Percentiles rank a stretch among this genome's conserved stretches.
phyloP scores from a whole-genome alignment of 2,113 vertebrate species.

The Nibea coibor region DNA sequence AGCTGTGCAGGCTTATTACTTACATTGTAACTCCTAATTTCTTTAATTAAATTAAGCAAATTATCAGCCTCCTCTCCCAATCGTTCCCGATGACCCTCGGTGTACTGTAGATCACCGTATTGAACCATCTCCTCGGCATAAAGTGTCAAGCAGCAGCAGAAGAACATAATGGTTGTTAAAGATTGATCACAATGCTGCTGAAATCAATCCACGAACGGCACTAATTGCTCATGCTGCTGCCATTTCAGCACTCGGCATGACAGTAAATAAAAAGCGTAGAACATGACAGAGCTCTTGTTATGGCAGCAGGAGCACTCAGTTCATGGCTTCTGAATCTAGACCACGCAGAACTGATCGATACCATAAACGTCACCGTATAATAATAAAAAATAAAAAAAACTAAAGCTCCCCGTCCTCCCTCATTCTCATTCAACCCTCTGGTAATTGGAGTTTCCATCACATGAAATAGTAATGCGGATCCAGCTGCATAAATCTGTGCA shows the following conservation, averaged over 20 bases:
- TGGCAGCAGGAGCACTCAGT: constrained; percentile 20
- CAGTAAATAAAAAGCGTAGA: constrained; percentile 59
- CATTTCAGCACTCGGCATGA: constrained; percentile 51
- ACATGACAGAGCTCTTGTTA: constrained; percentile 48
- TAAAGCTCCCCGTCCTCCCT: background rate
- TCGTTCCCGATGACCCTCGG: constrained; percentile 52
- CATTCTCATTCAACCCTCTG: background rate
- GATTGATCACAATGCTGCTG: constrained; percentile 54
- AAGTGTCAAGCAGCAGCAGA: constrained; percentile 36
- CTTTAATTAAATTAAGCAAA: constrained; percentile 34
- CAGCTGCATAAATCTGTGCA: background rate
- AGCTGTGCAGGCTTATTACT: background rate
- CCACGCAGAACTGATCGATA: constrained; percentile 50
- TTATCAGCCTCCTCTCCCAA: background rate
- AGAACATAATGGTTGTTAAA: constrained; percentile 35
- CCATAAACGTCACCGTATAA: constrained; percentile 30
- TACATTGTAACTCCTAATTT: background rate
- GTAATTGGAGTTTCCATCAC: background rate
- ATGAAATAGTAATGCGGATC: background rate
- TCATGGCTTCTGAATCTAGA: constrained; percentile 46
- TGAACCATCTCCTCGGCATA: constrained; percentile 41
- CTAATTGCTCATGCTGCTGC: constrained; percentile 55
- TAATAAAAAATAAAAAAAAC: constrained; percentile 1
- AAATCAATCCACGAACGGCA: constrained; percentile 65
- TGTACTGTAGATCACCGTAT: constrained; percentile 50